Evolutionary conservation across 1,140 invertebrate species (phyloP).

Genomic region (Drosophila simulans): DNA sequence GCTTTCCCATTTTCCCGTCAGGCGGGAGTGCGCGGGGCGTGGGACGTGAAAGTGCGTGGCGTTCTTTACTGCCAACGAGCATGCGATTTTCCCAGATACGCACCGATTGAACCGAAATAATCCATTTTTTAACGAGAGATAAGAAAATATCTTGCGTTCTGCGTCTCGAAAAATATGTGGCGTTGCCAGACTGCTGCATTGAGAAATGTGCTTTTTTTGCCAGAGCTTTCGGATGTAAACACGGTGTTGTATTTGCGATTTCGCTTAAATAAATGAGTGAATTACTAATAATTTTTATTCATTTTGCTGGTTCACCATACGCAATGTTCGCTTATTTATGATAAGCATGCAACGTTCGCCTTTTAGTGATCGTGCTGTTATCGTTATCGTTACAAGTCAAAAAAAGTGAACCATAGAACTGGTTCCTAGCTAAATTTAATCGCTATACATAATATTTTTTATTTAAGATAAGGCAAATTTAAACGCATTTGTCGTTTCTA

Average conservation of each 20-base stretch:
- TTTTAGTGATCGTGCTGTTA: neutral
- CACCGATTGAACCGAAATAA: constrained; percentile 72
- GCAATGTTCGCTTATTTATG: too few species aligned
- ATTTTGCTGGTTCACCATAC: neutral
- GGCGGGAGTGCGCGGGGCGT: constrained; percentile 12
- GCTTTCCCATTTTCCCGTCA: constrained; percentile 56
- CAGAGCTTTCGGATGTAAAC: constrained; percentile 51
- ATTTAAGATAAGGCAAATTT: too few species aligned
- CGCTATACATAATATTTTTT: neutral
- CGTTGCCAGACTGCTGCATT: constrained; percentile 36
- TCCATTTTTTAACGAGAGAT: constrained; percentile 69
- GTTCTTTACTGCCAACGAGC: constrained; percentile 27
- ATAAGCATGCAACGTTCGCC: neutral
- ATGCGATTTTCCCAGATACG: constrained; percentile 66
- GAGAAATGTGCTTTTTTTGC: constrained; percentile 23
- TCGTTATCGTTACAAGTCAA: constrained; percentile 9
- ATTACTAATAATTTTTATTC: neutral
- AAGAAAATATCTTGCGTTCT: constrained; percentile 73
- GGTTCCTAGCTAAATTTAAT: neutral
- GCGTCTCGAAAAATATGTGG: constrained; percentile 75
- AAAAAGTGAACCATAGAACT: neutral
- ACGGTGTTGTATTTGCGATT: constrained; percentile 30
- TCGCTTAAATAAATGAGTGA: neutral
- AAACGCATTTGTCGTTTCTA: too few species aligned
- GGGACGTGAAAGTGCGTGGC: constrained; percentile 26